Evolutionary conservation across 2,113 vertebrate species (phyloP), one percentile per base, ranked within the genome.

Genomic region (Tyrannus savana): DNA sequence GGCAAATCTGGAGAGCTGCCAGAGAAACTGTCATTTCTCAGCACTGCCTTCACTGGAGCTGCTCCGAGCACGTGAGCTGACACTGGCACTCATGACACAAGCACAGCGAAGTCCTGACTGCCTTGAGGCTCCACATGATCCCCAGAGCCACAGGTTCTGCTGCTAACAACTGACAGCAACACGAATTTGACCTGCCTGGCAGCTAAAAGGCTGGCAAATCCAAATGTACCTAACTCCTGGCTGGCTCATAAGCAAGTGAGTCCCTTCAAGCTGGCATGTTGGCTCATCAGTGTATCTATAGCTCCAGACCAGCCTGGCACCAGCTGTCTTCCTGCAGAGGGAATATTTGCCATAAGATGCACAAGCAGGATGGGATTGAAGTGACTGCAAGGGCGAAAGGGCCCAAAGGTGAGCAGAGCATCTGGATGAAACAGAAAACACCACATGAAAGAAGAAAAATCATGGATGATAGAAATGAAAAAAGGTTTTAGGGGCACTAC

Each of bases 161-260:
- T 89, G 92, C 90, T 92, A 95, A 9, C 49, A 55, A 42, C 66
- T 63, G 87, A 84, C 60, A 91, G 87, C 62, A 44, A 47, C 27
- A n/a, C 1, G 2, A 33, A 55, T 75, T 47, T 82, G 95, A 95
- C 93, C 95, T 2, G 49, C 63, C 87, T 91, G 93, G 93, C 87
- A 94, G 93, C 73, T 58, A 84, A 82, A 84, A 94, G 92, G 75
- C 87, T 87, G 95, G 87, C 81, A 89, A 72, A 91, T 49, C 74
- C 60, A 63, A 90, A 67, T 1, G 7, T 31, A 44, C n/a, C 1
- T 30, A 67, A 74, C 35, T 93, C 83, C 83, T 81, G 80, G 89
- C 80, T 63, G 81, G 63, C 72, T 67, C 11, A 0, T 50, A 44
- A 67, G 30, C 71, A 86, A 86, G 27, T 0, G 5, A 18, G 56